Evolutionary conservation across 1,140 invertebrate species (phyloP).

Genomic region (Conus ventricosus): DNA sequence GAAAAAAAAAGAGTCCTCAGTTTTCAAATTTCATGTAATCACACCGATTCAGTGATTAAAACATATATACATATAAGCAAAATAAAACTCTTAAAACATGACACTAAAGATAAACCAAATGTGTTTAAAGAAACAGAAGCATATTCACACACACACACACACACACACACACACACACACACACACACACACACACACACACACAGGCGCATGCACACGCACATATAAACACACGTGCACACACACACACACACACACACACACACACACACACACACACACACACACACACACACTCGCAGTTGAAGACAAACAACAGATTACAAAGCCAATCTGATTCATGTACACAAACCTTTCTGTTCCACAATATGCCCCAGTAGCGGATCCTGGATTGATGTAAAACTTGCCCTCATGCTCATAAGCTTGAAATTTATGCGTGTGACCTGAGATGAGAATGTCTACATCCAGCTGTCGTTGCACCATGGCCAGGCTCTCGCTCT

Average conservation of each 20-base stretch:
- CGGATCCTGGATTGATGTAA: slow-evolving; percentile 99
- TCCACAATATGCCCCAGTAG: slow-evolving; percentile 97
- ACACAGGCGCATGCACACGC: background rate
- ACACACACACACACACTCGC: background rate
- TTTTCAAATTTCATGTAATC: too few relatives aligned
- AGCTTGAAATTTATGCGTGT: slow-evolving; percentile 98
- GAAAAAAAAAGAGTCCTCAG: too few relatives aligned
- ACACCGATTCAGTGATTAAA: too few relatives aligned
- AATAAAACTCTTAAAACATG: too few relatives aligned
- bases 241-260: slow-evolving; percentile 8
- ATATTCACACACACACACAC: too few relatives aligned
- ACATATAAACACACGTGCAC: too few relatives aligned
- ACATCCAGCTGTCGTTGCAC: slow-evolving; percentile 98
- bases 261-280: slow-evolving; percentile 4
- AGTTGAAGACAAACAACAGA: too few relatives aligned
- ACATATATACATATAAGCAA: too few relatives aligned
- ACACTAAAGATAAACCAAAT: too few relatives aligned
- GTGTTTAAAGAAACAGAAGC: too few relatives aligned
- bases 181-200: slow-evolving; percentile 9
- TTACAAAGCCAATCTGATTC: too few relatives aligned
- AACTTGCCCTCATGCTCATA: slow-evolving; percentile 99
- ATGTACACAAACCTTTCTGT: slow-evolving; percentile 83
- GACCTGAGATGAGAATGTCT: slow-evolving; percentile 98
- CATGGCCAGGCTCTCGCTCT: slow-evolving; percentile 92
- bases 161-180: background rate